A percentile compares a stretch with the other conserved stretches of the same genome.
Conservation (phyloP, 2,113 vertebrate species). For the Sturnus vulgaris region DNA sequence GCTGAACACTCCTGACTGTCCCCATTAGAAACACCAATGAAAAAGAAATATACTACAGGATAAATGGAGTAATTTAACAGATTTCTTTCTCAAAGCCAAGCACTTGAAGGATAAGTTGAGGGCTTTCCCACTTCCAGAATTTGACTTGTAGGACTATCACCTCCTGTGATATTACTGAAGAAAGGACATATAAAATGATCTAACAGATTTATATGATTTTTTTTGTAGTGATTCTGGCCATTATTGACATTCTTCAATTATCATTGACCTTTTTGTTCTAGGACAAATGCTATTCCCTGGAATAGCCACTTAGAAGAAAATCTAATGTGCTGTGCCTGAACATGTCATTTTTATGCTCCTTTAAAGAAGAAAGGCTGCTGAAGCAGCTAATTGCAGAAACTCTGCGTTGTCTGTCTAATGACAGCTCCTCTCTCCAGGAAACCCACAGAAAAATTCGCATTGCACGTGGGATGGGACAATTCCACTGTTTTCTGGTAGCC, state of each 20-base stretch:
- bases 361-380: constrained; percentile 35
- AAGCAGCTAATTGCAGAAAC: constrained; percentile 48
- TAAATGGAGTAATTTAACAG: background rate
- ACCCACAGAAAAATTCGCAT: constrained; percentile 7
- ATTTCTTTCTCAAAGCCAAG: background rate
- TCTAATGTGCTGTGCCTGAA: constrained; percentile 21
- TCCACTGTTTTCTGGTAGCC: background rate
- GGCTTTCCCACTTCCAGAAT: background rate
- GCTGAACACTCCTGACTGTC: background rate
- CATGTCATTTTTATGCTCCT: constrained; percentile 19
- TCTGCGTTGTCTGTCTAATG: background rate
- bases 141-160: background rate
- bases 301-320: constrained; percentile 24
- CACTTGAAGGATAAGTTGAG: background rate
- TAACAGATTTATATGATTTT: background rate
- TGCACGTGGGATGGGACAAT: background rate
- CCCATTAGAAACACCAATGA: background rate
- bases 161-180: background rate
- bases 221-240: background rate
- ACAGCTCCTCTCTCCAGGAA: constrained; percentile 32
- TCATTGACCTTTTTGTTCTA: constrained; percentile 42
- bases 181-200: background rate
- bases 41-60: background rate
- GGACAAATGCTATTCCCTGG: constrained; percentile 41
- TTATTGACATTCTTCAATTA: constrained; percentile 54